Percentiles rank a stretch among this genome's conserved stretches.
phyloP scores from a whole-genome alignment of 1,140 invertebrate genomes.

The Venturia canescens region DNA sequence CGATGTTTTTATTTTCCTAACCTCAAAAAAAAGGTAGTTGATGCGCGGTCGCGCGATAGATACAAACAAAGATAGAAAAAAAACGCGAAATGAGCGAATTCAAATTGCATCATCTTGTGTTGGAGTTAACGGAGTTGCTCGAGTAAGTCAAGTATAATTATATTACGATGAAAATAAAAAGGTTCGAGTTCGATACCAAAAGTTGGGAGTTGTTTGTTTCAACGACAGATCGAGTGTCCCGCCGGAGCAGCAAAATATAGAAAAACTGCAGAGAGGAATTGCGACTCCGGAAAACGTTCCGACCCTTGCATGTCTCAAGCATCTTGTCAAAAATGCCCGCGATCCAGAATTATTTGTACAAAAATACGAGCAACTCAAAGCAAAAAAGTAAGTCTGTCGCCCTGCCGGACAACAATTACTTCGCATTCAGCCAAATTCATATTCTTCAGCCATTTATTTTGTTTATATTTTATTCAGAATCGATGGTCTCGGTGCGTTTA shows the following conservation, averaged over 20 bases:
- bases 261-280: slow-evolving; percentile 74
- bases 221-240: slow-evolving; percentile 69
- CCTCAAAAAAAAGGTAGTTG: neutral
- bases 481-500: slow-evolving; percentile 75
- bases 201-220: neutral
- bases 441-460: neutral
- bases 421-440: neutral
- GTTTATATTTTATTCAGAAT: slow-evolving; percentile 68
- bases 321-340: slow-evolving; percentile 71
- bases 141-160: slow-evolving; percentile 69
- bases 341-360: slow-evolving; percentile 74
- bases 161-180: slow-evolving; percentile 22
- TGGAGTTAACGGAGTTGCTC: slow-evolving; percentile 73
- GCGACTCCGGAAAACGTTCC: slow-evolving; percentile 64
- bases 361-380: slow-evolving; percentile 77
- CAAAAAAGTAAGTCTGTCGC: slow-evolving; percentile 75
- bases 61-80: slow-evolving; percentile 4
- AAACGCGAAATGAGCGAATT: slow-evolving; percentile 77
- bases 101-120: slow-evolving; percentile 76
- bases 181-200: neutral
- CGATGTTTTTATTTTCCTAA: too few relatives aligned
- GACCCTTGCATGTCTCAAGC: slow-evolving; percentile 71
- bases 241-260: slow-evolving; percentile 74
- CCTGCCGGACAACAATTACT: neutral
- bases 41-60: too few relatives aligned